Evolutionary conservation across 2,888 invertebrate species (phyloP).

Genomic region (Tachina grossa): DNA sequence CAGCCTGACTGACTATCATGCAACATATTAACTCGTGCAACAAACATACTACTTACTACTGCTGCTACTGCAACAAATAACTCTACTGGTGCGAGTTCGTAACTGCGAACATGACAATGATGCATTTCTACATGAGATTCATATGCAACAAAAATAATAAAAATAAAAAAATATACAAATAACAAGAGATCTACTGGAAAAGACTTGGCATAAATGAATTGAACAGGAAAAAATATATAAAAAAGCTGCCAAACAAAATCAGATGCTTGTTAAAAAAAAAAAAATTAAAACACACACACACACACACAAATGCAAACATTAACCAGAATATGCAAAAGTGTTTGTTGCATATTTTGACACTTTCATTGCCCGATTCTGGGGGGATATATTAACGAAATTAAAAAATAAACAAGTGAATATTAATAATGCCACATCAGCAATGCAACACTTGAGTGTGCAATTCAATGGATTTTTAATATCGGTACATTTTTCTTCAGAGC

Average conservation of each 20-base stretch:
- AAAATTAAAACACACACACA: slow-evolving; percentile 2
- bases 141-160: not conserved
- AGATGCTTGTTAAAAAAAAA: slow-evolving; percentile 36
- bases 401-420: slow-evolving; percentile 71
- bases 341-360: slow-evolving; percentile 79
- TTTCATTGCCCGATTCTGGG: slow-evolving; percentile 73
- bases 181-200: slow-evolving; percentile 24
- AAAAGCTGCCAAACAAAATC: slow-evolving; percentile 58
- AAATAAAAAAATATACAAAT: not conserved
- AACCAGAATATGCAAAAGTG: slow-evolving; percentile 52
- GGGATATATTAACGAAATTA: slow-evolving; percentile 69
- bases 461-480: slow-evolving; percentile 18
- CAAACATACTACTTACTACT: slow-evolving; percentile 8
- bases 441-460: not conserved
- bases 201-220: slow-evolving; percentile 64
- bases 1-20: slow-evolving; percentile 62
- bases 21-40: slow-evolving; percentile 61
- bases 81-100: not conserved
- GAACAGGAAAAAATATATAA: slow-evolving; percentile 49
- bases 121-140: slow-evolving; percentile 47
- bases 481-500: not conserved
- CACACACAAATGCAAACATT: slow-evolving; percentile 3
- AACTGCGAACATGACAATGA: slow-evolving; percentile 45
- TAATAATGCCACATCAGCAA: slow-evolving; percentile 67
- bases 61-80: slow-evolving; percentile 5